Conservation (phyloP, 2,888 invertebrate genomes). For the Sylvicola fuscatus region DNA sequence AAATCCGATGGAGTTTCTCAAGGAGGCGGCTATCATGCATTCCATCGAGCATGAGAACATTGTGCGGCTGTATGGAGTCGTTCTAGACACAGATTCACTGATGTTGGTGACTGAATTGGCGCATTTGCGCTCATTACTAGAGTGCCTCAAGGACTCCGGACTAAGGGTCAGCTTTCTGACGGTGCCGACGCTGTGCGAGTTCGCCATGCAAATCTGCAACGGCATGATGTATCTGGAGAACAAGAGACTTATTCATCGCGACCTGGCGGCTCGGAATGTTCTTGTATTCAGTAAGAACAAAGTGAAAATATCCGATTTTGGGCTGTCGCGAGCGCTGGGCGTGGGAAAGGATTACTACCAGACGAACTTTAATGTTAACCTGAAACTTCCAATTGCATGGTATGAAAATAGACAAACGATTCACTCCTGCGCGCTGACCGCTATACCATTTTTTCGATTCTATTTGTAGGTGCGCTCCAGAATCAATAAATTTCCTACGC, state of each 20-base stretch:
- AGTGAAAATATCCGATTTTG: conserved; percentile 98
- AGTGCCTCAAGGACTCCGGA: conserved; percentile 87
- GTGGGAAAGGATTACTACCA: conserved; percentile 98
- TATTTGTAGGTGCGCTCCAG: conserved; percentile 82
- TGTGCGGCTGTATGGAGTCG: conserved; percentile 92
- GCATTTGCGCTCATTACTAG: conserved; percentile 79
- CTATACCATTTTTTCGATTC: background rate
- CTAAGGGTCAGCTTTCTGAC: conserved; percentile 75
- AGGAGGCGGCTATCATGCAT: conserved; percentile 98
- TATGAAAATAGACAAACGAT: conserved; percentile 26
- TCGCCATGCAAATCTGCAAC: conserved; percentile 88
- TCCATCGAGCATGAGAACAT: conserved; percentile 93
- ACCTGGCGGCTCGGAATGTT: conserved; percentile 93
- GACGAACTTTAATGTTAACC: conserved; percentile 91
- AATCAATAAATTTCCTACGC: conserved; percentile 85
- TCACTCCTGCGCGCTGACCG: background rate
- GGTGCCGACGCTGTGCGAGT: conserved; percentile 80
- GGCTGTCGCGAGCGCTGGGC: conserved; percentile 83
- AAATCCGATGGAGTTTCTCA: conserved; percentile 89
- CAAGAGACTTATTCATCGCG: conserved; percentile 88
- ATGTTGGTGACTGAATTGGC: conserved; percentile 83
- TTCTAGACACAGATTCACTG: conserved; percentile 72
- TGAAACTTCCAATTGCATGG: conserved; percentile 97
- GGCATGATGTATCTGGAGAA: conserved; percentile 96
- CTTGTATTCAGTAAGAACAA: conserved; percentile 90